A percentile compares a stretch with the other conserved stretches of the same genome.
These are phyloP conservation scores for Pemphigus obesinymphae DNA, from an alignment of 1,140 invertebrate genomes.

Conservation along the genomic window DNA sequence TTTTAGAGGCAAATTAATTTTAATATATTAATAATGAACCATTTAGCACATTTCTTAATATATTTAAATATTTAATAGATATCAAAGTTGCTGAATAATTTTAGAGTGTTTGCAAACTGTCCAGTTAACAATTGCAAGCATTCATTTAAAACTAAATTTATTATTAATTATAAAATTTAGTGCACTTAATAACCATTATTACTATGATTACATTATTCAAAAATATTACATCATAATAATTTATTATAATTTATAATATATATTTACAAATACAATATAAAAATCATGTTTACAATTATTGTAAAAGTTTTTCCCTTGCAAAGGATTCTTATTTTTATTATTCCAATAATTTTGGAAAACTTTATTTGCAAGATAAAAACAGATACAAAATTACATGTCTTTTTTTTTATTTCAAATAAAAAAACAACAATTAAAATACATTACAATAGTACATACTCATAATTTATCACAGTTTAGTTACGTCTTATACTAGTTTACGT, in stretches of 20 bases:
- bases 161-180: neutral
- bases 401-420: slow-evolving; percentile 15
- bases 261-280: slow-evolving; percentile 33
- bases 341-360: neutral
- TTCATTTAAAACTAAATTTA: neutral
- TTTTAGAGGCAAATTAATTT: neutral
- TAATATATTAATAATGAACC: neutral
- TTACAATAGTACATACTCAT: slow-evolving; percentile 39
- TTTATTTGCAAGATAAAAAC: slow-evolving; percentile 18
- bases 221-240: slow-evolving; percentile 14
- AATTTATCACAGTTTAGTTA: slow-evolving; percentile 42
- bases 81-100: slow-evolving; percentile 6
- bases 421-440: slow-evolving; percentile 35
- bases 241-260: slow-evolving; percentile 20
- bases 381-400: neutral
- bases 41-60: neutral
- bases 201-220: slow-evolving; percentile 3
- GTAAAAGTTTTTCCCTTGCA: slow-evolving; percentile 11
- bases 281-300: slow-evolving; percentile 15
- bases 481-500: slow-evolving; percentile 39
- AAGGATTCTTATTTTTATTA: neutral
- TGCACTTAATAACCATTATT: slow-evolving; percentile 11
- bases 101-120: slow-evolving; percentile 18
- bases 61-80: neutral
- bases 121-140: slow-evolving; percentile 21